A percentile compares a stretch with the other conserved stretches of the same genome.
These are phyloP conservation scores for Crematogaster levior DNA, from an alignment of 2,888 invertebrate genomes.

Conservation along the genomic window DNA sequence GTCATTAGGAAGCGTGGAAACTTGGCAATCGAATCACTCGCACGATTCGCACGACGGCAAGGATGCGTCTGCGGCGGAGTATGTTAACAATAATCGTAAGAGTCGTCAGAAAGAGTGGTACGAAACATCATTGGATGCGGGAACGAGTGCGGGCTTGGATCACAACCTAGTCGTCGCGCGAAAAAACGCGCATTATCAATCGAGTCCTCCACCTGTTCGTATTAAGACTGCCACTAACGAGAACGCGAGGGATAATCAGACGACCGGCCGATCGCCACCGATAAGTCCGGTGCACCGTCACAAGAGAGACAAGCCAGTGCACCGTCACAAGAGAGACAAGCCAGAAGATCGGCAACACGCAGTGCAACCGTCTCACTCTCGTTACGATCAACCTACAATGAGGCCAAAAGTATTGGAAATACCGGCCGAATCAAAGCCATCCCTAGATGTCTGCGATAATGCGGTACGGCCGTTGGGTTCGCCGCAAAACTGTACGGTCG, in stretches of 20 bases:
- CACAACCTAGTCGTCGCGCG: slow-evolving; percentile 43
- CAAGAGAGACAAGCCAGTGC: slow-evolving; percentile 66
- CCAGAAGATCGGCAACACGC: slow-evolving; percentile 63
- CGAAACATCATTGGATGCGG: slow-evolving; percentile 89
- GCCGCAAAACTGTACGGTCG: slow-evolving; percentile 93
- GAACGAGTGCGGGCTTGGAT: slow-evolving; percentile 64
- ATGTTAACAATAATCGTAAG: slow-evolving; percentile 72
- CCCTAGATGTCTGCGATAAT: slow-evolving; percentile 76
- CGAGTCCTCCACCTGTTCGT: slow-evolving; percentile 56
- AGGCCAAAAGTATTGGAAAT: slow-evolving; percentile 86
- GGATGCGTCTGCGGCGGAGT: slow-evolving; percentile 61
- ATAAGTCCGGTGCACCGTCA: slow-evolving; percentile 57
- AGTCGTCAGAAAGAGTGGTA: slow-evolving; percentile 89
- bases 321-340: slow-evolving; percentile 65
- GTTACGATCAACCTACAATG: slow-evolving; percentile 83
- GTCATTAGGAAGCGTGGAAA: slow-evolving; percentile 88
- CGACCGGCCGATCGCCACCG: neutral
- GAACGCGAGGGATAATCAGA: slow-evolving; percentile 54
- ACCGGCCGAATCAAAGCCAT: slow-evolving; percentile 87
- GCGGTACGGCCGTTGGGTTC: slow-evolving; percentile 89
- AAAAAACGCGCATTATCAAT: slow-evolving; percentile 63
- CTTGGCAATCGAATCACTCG: slow-evolving; percentile 78
- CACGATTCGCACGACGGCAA: slow-evolving; percentile 75
- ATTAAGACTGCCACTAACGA: slow-evolving; percentile 49
- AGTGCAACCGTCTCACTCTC: slow-evolving; percentile 64